Conservation (phyloP, 1,140 invertebrate genomes). For the Zaprionus camerounensis region DNA sequence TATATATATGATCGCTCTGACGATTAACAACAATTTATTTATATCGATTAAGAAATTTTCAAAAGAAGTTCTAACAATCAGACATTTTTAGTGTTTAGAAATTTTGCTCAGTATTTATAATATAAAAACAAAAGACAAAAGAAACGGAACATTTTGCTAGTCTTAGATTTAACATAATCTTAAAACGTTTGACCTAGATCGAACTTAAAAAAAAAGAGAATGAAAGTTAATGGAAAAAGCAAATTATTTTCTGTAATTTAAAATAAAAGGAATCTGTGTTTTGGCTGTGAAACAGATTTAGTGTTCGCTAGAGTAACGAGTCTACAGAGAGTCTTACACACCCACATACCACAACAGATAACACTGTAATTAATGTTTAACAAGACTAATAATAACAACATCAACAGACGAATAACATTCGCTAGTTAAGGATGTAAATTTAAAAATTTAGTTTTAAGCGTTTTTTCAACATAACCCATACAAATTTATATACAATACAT, state of each 20-base stretch:
- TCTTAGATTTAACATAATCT: conserved; percentile 41
- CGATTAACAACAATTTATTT: conserved; percentile 9
- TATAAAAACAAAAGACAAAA: conserved; percentile 11
- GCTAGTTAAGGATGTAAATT: conserved; percentile 46
- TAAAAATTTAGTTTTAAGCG: conserved; percentile 62
- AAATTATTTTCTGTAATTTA: conserved; percentile 38
- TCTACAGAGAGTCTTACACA: neutral
- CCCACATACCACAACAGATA: conserved; percentile 17
- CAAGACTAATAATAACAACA: conserved; percentile 58
- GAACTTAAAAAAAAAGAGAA: conserved; percentile 1
- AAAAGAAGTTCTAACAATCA: neutral
- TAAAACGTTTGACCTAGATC: neutral
- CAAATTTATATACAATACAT: conserved; percentile 48
- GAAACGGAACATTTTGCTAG: conserved; percentile 51
- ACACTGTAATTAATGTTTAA: conserved; percentile 60
- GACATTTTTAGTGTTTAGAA: conserved; percentile 7
- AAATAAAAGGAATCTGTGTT: conserved; percentile 76
- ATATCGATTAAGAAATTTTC: conserved; percentile 23
- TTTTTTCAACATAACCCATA: conserved; percentile 54
- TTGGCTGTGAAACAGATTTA: conserved; percentile 84
- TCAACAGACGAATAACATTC: conserved; percentile 19
- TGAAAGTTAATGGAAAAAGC: conserved; percentile 10
- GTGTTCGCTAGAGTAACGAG: conserved; percentile 58
- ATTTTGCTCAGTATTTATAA: conserved; percentile 27
- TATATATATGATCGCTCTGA: neutral